Percentiles rank a stretch among this genome's conserved stretches.
phyloP scores from a whole-genome alignment of 2,888 invertebrate species.

The Labia minor region DNA sequence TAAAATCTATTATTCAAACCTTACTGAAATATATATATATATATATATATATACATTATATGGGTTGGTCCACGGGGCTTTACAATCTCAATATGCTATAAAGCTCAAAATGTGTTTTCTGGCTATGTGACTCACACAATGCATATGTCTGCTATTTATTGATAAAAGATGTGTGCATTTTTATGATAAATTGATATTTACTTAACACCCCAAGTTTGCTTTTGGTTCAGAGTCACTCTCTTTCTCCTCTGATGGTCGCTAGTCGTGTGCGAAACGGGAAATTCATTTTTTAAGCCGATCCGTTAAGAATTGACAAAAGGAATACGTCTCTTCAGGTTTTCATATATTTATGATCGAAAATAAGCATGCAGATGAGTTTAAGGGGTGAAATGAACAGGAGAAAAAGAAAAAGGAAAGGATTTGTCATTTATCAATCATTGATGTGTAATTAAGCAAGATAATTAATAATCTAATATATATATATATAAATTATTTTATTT shows the following conservation, averaged over 20 bases:
- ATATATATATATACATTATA: neutral
- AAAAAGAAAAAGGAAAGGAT: too few relatives aligned
- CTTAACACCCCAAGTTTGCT: neutral
- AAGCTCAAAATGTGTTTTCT: neutral
- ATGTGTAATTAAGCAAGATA: too few relatives aligned
- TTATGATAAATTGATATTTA: constrained; percentile 13
- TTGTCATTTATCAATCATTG: too few relatives aligned
- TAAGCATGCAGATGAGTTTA: too few relatives aligned
- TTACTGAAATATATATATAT: neutral
- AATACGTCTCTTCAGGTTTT: neutral
- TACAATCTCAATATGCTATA: constrained; percentile 1
- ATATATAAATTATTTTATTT: too few relatives aligned
- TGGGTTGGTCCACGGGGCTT: constrained; percentile 1
- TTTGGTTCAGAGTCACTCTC: too few relatives aligned
- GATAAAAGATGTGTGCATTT: constrained; percentile 13
- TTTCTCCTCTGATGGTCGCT: constrained; percentile 4
- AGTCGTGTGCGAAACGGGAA: constrained; percentile 13
- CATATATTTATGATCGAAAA: too few relatives aligned
- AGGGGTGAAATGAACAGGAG: too few relatives aligned
- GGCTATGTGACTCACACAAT: constrained; percentile 13
- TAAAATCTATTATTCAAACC: neutral
- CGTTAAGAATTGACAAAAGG: constrained; percentile 6
- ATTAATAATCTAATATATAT: too few relatives aligned
- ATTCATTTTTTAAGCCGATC: constrained; percentile 7
- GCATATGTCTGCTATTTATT: constrained; percentile 7